Percentiles rank a stretch among this genome's conserved stretches.
Evolutionary conservation across 2,113 vertebrate genomes (phyloP).

Genomic region (Caranx melampygus): DNA sequence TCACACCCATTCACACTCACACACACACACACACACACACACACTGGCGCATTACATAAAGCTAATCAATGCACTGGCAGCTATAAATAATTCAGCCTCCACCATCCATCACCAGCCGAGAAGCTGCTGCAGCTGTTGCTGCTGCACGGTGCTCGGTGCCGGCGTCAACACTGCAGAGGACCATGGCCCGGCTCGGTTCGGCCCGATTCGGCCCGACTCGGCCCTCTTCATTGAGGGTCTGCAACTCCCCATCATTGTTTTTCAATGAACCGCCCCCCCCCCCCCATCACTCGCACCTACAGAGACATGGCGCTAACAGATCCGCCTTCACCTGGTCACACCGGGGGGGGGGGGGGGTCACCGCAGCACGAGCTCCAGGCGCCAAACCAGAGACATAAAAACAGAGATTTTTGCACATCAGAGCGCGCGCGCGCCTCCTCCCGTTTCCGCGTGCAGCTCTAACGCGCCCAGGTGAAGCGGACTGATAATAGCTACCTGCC

Average conservation of each 20-base stretch:
- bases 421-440: not conserved
- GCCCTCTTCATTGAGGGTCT: slow-evolving; percentile 16
- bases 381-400: not conserved
- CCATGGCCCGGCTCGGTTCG: not conserved
- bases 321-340: slow-evolving; percentile 51
- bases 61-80: slow-evolving; percentile 65
- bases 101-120: slow-evolving; percentile 44
- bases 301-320: slow-evolving; percentile 20
- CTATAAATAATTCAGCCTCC: slow-evolving; percentile 70
- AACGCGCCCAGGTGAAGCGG: slow-evolving; percentile 41
- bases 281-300: slow-evolving; percentile 25
- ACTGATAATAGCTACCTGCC: slow-evolving; percentile 28
- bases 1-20: slow-evolving; percentile 24
- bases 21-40: slow-evolving; percentile 7
- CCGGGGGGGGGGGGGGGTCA: not conserved
- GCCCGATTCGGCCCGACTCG: slow-evolving; percentile 14
- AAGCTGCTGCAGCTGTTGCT: slow-evolving; percentile 19
- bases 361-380: slow-evolving; percentile 20
- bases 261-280: not conserved
- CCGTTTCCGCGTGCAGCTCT: not conserved
- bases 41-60: slow-evolving; percentile 39
- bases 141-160: slow-evolving; percentile 17
- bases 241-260: not conserved
- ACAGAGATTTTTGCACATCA: not conserved
- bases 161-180: slow-evolving; percentile 49